These are phyloP conservation scores for Mythimna vitellina DNA, from an alignment of 2,888 invertebrate genomes.

Conservation along the genomic window DNA sequence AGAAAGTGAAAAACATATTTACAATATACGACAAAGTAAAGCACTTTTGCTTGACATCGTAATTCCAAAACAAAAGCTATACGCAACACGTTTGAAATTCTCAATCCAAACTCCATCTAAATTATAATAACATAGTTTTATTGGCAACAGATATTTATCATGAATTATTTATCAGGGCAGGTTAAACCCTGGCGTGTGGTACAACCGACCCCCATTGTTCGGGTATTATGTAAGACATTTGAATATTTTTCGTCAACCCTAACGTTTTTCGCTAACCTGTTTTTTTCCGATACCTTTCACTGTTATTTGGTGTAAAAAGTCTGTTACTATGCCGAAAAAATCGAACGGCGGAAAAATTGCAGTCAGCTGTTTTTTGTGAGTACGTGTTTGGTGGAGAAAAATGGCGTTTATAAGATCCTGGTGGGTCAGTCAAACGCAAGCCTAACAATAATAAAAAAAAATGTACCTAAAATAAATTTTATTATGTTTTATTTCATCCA, in stretches of 20 bases:
- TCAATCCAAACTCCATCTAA: slow-evolving; percentile 36
- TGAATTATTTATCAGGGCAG: slow-evolving; percentile 66
- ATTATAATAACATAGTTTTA: slow-evolving; percentile 52
- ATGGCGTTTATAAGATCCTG: slow-evolving; percentile 19
- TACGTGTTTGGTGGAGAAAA: slow-evolving; percentile 24
- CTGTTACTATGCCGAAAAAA: slow-evolving; percentile 11
- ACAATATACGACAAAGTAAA: background rate
- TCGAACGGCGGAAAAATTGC: slow-evolving; percentile 4
- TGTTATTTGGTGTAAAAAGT: slow-evolving; percentile 31
- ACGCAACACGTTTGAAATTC: slow-evolving; percentile 22
- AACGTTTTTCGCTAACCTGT: slow-evolving; percentile 70
- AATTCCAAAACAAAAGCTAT: slow-evolving; percentile 10
- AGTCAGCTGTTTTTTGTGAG: slow-evolving; percentile 33
- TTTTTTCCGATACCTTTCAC: slow-evolving; percentile 63
- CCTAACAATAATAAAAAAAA: too few relatives aligned
- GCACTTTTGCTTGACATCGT: background rate
- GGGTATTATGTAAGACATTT: slow-evolving; percentile 76
- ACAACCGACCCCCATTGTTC: slow-evolving; percentile 65
- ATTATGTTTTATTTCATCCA: too few relatives aligned
- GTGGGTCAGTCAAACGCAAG: slow-evolving; percentile 1
- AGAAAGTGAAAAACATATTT: too few relatives aligned
- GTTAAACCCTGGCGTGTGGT: slow-evolving; percentile 65
- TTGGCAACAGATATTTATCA: slow-evolving; percentile 59
- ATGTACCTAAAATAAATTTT: too few relatives aligned
- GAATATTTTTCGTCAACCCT: slow-evolving; percentile 78